Evolutionary conservation across 2,888 invertebrate genomes (phyloP), one percentile per base, ranked within the genome.

Genomic region (Polymixis lichenea): DNA sequence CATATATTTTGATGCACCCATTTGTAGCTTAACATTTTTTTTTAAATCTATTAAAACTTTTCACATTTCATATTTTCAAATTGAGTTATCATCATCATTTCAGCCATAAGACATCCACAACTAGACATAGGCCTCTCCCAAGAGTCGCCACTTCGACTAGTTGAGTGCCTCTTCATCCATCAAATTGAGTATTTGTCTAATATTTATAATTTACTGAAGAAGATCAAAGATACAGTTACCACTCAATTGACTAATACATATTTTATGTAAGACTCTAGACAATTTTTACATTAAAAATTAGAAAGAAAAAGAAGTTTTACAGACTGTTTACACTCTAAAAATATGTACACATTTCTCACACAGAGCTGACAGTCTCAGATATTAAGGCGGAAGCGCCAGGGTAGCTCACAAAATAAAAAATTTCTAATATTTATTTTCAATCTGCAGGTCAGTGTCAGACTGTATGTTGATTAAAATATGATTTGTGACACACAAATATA

Each of bases 301-400:
- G 77, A 89, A 89, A 84, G 82, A 76, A 86, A 84, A 88, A 53
- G 76, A 86, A 88, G 85, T 77, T 79, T 88, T 89, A 79, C 75
- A 85, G 89, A 92, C 90, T 91, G 90, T 89, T 91, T 88, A 91
- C 90, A 93, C 92, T 91, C 91, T 92, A 93, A 91, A 93, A 93
- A 92, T 94, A 95, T 95, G 87, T 95, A 96, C 95, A 96, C 93
- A 91, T 89, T 92, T 92, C 93, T 93, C 95, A 92, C 92, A 93
- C 92, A 91, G 89, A 92, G 92, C 89, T 86, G 90, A 93, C 91
- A 93, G 95, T 95, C 94, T 93, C 91, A 90, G 90, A 89, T 87
- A 90, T 90, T 86, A 46, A 46, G 43, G 13, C 0, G 43, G 13
- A 46, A 46, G 43, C 43, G 11, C 43, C 43, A 46, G 43, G 43